phyloP scores from a whole-genome alignment of 2,113 vertebrate species.

The Asarcornis scutulata region DNA sequence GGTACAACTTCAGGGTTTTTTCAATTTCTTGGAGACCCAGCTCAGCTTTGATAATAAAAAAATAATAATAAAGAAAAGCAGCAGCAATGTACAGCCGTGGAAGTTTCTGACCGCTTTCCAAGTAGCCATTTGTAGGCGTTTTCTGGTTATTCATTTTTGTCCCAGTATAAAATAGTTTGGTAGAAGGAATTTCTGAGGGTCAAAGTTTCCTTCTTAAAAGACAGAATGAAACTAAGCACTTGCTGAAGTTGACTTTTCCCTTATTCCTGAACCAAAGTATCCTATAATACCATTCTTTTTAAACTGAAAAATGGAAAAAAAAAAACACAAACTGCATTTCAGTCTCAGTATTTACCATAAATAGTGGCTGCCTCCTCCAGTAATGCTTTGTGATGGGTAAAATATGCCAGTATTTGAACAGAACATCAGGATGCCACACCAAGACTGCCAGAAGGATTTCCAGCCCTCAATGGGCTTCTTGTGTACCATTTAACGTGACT shows the following conservation, averaged over 20 bases:
- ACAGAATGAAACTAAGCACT: background rate
- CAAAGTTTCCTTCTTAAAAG: background rate
- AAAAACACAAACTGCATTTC: background rate
- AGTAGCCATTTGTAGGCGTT: background rate
- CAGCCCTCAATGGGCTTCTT: background rate
- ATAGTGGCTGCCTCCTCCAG: background rate
- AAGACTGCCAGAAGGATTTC: background rate
- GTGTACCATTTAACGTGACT: background rate
- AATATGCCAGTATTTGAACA: background rate
- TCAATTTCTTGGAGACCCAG: background rate
- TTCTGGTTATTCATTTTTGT: background rate
- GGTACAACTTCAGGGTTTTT: background rate
- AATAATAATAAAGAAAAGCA: background rate
- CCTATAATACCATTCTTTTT: background rate
- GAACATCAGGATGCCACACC: background rate
- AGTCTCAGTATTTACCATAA: accelerated
- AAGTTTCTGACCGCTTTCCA: background rate
- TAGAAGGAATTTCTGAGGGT: background rate
- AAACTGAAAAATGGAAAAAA: background rate
- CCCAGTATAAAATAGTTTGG: background rate
- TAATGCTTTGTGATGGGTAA: background rate
- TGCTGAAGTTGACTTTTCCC: background rate
- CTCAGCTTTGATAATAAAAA: background rate
- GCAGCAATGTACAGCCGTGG: background rate
- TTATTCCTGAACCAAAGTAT: background rate